These are phyloP conservation scores for Drosophila sulfurigaster DNA, from an alignment of 1,140 invertebrate species.

Conservation along the genomic window DNA sequence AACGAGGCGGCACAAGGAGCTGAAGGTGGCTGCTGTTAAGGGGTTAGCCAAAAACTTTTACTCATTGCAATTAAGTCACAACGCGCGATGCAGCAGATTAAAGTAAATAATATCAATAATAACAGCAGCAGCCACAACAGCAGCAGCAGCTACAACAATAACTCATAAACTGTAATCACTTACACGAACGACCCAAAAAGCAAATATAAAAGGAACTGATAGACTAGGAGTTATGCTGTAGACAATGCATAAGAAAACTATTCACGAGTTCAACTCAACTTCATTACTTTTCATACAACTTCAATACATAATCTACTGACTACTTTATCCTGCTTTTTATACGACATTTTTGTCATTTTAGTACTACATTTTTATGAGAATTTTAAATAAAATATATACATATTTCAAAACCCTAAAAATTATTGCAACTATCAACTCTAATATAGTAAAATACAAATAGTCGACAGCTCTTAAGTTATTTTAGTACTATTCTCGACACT, in stretches of 20 bases:
- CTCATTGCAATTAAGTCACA: slow-evolving; percentile 74
- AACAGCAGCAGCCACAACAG: slow-evolving; percentile 36
- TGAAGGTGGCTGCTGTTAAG: background rate
- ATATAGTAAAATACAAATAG: too few species aligned
- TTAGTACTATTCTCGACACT: too few species aligned
- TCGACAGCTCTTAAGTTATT: too few species aligned
- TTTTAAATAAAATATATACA: too few species aligned
- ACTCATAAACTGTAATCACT: slow-evolving; percentile 81
- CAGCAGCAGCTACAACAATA: slow-evolving; percentile 52
- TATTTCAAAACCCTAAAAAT: too few species aligned
- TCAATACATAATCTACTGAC: too few species aligned
- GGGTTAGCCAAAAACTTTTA: slow-evolving; percentile 47
- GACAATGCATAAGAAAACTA: background rate
- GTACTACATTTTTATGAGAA: too few species aligned
- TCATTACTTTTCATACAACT: too few species aligned
- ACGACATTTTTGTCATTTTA: too few species aligned
- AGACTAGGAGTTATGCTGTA: slow-evolving; percentile 11
- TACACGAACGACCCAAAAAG: slow-evolving; percentile 41
- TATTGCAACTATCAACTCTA: too few species aligned
- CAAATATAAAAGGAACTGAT: background rate
- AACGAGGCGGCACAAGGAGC: background rate
- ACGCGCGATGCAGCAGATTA: slow-evolving; percentile 71
- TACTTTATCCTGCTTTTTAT: too few species aligned
- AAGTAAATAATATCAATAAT: slow-evolving; percentile 80
- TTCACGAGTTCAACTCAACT: too few species aligned